Percentiles rank a stretch among this genome's conserved stretches.
These are phyloP conservation scores for Callithrix jacchus DNA, from an alignment of 2,113 vertebrate species.

Conservation along the genomic window DNA sequence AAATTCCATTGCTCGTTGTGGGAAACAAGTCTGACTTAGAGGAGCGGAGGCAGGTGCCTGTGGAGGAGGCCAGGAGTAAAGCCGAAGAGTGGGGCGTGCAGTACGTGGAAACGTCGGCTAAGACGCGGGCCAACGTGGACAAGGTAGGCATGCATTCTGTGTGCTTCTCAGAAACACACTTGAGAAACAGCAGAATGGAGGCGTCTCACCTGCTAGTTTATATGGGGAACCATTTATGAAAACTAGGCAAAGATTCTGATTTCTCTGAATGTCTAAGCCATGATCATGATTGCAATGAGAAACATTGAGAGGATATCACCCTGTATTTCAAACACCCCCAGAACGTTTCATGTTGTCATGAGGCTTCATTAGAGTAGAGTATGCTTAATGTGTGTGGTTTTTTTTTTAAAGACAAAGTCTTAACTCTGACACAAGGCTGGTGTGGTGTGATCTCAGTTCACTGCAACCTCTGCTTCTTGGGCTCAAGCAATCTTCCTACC, in stretches of 20 bases:
- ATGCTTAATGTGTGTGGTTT: neutral
- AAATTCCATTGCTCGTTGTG: conserved; percentile 94
- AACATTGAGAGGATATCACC: neutral
- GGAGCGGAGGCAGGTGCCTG: conserved; percentile 92
- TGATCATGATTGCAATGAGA: neutral
- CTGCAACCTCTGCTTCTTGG: too few species aligned
- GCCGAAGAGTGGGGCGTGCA: conserved; percentile 95
- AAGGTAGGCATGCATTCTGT: conserved; percentile 85
- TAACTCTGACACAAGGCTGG: too few species aligned
- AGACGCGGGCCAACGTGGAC: conserved; percentile 97
- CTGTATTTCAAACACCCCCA: neutral
- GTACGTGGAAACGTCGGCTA: conserved; percentile 98
- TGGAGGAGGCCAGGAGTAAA: conserved; percentile 89
- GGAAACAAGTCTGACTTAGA: conserved; percentile 98
- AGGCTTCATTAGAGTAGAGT: neutral
- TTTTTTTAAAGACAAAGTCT: too few species aligned
- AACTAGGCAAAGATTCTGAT: neutral
- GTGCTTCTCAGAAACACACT: neutral
- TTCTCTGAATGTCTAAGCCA: neutral
- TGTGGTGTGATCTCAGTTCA: too few species aligned
- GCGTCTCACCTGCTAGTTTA: neutral
- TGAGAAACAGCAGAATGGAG: neutral
- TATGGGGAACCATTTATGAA: neutral
- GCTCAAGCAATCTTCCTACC: too few species aligned
- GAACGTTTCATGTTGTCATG: neutral